Evolutionary conservation across 1,140 invertebrate species (phyloP).

Genomic region (Idris sp.): DNA sequence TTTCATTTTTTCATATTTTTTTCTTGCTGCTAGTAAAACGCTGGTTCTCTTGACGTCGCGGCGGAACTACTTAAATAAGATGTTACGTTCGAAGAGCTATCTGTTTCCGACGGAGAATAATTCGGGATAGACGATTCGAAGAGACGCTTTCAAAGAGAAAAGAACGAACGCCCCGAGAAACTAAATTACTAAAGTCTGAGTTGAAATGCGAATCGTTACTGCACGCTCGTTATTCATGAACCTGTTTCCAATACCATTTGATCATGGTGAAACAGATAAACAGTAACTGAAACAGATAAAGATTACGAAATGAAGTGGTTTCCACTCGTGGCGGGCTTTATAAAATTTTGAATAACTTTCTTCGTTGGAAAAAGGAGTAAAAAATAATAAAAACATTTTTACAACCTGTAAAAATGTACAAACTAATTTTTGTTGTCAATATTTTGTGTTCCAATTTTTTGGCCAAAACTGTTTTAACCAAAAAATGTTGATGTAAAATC

Average conservation of each 20-base stretch:
- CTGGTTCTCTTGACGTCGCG: constrained; percentile 41
- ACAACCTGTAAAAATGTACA: no score
- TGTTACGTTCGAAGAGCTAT: constrained; percentile 55
- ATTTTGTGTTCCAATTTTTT: no score
- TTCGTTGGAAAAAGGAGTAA: no score
- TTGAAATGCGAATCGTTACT: constrained; percentile 63
- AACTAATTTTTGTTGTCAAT: no score
- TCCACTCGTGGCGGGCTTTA: constrained; percentile 9
- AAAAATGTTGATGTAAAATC: no score
- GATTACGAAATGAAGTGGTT: constrained; percentile 33
- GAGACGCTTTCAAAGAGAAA: constrained; percentile 53
- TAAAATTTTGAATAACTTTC: constrained; percentile 3
- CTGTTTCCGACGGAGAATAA: constrained; percentile 55
- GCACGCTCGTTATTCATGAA: constrained; percentile 60
- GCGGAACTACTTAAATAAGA: constrained; percentile 62
- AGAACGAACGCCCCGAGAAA: constrained; percentile 56
- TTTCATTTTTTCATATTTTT: constrained; percentile 1
- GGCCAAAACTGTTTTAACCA: no score
- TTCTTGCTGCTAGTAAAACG: constrained; percentile 34
- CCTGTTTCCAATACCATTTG: constrained; percentile 55
- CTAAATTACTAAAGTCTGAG: constrained; percentile 56
- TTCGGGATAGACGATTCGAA: constrained; percentile 50
- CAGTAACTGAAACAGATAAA: constrained; percentile 46
- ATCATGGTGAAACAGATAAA: constrained; percentile 40
- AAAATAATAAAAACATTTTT: no score